phyloP scores from a whole-genome alignment of 2,113 vertebrate genomes.

The Lepus europaeus region DNA sequence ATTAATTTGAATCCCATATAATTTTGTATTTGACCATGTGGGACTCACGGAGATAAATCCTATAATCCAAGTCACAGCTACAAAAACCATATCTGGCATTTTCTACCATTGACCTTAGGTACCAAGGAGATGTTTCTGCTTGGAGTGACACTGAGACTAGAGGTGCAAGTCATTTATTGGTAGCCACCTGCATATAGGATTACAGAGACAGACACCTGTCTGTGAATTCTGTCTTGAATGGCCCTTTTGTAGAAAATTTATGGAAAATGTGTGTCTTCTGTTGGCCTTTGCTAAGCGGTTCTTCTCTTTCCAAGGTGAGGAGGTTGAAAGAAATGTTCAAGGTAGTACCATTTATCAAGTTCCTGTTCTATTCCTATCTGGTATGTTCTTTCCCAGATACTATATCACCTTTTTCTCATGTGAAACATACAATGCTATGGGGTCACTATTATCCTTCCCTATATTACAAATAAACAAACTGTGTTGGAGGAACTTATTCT shows the following conservation, averaged over 20 bases:
- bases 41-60: constrained; percentile 48
- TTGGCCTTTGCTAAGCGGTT: neutral
- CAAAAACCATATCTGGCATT: neutral
- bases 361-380: neutral
- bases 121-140: neutral
- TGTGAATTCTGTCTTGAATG: neutral
- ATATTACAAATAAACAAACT: constrained; percentile 13
- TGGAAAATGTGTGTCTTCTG: neutral
- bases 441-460: neutral
- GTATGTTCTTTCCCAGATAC: neutral
- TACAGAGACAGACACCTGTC: neutral
- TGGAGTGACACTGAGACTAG: neutral
- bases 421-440: neutral
- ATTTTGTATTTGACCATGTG: constrained; percentile 67
- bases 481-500: neutral
- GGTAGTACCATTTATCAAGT: neutral
- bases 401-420: neutral
- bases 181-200: neutral
- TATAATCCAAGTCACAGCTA: neutral
- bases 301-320: neutral
- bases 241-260: neutral
- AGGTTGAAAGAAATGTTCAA: neutral
- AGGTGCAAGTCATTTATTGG: neutral
- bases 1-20: constrained; percentile 72
- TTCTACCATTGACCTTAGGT: neutral